These are phyloP conservation scores for Lophius piscatorius DNA, from an alignment of 2,113 vertebrate genomes.

Conservation along the genomic window DNA sequence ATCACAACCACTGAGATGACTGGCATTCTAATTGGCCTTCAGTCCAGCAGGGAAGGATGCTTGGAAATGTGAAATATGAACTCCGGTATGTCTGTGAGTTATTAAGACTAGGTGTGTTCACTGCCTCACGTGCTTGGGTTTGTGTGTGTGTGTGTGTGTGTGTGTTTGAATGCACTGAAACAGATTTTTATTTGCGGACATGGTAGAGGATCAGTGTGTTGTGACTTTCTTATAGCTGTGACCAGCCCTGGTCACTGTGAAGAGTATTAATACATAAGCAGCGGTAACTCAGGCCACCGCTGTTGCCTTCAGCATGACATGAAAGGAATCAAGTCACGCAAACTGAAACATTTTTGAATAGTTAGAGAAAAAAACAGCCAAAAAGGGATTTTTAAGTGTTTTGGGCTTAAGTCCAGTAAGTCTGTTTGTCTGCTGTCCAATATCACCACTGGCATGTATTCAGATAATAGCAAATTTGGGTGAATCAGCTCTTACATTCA, in stretches of 20 bases:
- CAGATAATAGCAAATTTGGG: constrained; percentile 51
- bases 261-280: constrained; percentile 43
- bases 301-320: constrained; percentile 11
- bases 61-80: constrained; percentile 6
- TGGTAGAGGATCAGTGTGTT: constrained; percentile 7
- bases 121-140: background rate
- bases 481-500: constrained; percentile 41
- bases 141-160: background rate
- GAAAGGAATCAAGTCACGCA: constrained; percentile 41
- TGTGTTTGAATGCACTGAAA: background rate
- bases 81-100: too few species aligned
- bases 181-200: background rate
- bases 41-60: constrained; percentile 16
- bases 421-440: constrained; percentile 29
- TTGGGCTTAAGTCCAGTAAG: constrained; percentile 44
- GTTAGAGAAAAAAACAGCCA: background rate
- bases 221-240: constrained; percentile 12
- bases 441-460: constrained; percentile 32
- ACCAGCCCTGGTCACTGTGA: constrained; percentile 10
- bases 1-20: constrained; percentile 36
- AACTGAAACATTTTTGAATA: constrained; percentile 43
- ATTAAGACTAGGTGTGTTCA: background rate
- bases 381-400: constrained; percentile 35
- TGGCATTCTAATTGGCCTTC: constrained; percentile 41
- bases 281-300: constrained; percentile 34